A percentile compares a stretch with the other conserved stretches of the same genome.
phyloP scores from a whole-genome alignment of 2,113 vertebrate genomes.

The human (Homo sapiens) region DNA sequence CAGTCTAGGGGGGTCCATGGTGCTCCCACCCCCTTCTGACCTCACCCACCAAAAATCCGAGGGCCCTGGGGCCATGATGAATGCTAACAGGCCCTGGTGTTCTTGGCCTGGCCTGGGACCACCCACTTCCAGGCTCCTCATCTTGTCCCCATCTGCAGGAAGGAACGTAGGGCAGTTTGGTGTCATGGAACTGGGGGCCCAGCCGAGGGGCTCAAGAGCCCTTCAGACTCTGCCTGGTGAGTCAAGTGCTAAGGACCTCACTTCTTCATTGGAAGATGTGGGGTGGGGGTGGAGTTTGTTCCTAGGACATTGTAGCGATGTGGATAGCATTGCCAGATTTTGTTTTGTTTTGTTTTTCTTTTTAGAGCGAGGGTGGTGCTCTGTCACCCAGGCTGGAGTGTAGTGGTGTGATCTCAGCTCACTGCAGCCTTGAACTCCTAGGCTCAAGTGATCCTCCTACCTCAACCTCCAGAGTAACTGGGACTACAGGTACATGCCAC shows the following conservation, averaged over 20 bases:
- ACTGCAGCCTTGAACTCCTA: no score
- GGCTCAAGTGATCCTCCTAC: no score
- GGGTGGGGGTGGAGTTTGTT: rapidly evolving
- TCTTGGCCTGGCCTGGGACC: not conserved
- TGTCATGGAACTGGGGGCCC: not conserved
- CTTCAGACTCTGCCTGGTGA: not conserved
- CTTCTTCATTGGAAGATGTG: not conserved
- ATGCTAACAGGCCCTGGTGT: not conserved
- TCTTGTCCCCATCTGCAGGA: not conserved
- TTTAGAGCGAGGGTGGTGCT: no score
- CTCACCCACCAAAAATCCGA: constrained; percentile 13
- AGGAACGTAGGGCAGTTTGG: not conserved
- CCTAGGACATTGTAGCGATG: not conserved
- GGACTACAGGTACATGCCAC: no score
- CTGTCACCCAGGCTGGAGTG: no score
- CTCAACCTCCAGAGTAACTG: no score
- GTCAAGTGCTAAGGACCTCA: not conserved
- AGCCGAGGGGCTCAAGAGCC: not conserved
- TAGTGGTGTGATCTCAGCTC: no score
- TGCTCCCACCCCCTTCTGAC: not conserved
- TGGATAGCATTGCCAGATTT: not conserved
- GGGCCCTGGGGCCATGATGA: not conserved
- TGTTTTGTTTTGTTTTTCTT: no score
- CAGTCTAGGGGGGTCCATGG: not conserved
- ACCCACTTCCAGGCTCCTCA: not conserved